These are phyloP conservation scores for Parazoanthus darwini DNA, from an alignment of 92 coral and sea anemone genomes.

Conservation along the genomic window DNA sequence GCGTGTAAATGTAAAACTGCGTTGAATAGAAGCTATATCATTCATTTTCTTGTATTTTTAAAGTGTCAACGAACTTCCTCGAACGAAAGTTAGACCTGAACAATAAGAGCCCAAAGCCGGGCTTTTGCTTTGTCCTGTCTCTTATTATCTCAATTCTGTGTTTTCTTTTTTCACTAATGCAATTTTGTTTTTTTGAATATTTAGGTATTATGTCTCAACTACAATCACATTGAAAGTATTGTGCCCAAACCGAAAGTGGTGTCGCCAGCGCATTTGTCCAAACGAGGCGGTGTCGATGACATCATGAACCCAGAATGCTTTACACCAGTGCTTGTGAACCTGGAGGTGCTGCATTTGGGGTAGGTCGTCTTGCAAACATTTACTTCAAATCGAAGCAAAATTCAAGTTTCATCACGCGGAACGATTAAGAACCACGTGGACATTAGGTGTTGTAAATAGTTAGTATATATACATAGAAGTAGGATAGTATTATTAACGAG, in stretches of 20 bases:
- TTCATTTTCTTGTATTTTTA: no score
- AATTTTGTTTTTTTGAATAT: not conserved
- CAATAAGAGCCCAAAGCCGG: no score
- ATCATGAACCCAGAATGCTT: slow-evolving; percentile 83
- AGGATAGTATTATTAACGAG: no score
- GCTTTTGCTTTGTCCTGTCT: not conserved
- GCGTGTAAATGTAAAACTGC: no score
- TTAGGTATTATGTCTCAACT: slow-evolving; percentile 92
- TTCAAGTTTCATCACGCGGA: no score
- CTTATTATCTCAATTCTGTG: not conserved
- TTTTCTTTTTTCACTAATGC: not conserved
- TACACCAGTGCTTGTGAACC: slow-evolving; percentile 82
- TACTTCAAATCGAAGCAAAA: not conserved
- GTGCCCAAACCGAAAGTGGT: slow-evolving; percentile 79
- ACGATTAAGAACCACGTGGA: no score
- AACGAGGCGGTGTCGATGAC: slow-evolving; percentile 62
- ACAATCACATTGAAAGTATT: slow-evolving; percentile 89
- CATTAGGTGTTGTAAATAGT: no score
- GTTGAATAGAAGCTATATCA: not conserved
- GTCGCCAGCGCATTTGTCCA: slow-evolving; percentile 79
- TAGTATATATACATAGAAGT: no score
- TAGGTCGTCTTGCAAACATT: slow-evolving; percentile 37
- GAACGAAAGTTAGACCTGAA: not conserved
- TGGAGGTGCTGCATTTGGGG: slow-evolving; percentile 97
- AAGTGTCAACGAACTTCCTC: not conserved